Percentiles rank a stretch among this genome's conserved stretches.
These are phyloP conservation scores for Psephotus haematonotus DNA, from an alignment of 2,113 vertebrate genomes.

Conservation along the genomic window DNA sequence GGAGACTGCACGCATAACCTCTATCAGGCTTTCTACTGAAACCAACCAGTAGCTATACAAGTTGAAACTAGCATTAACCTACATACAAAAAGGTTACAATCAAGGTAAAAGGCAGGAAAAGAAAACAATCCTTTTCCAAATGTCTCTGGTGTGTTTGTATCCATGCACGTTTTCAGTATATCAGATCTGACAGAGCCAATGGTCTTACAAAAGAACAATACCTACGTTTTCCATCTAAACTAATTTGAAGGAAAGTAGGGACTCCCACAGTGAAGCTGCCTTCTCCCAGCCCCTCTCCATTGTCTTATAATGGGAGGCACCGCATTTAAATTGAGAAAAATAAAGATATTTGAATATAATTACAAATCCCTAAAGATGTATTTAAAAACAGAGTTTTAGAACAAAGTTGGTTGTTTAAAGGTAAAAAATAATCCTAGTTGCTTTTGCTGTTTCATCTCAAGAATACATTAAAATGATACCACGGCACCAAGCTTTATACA, in stretches of 20 bases:
- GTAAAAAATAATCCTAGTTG: not conserved
- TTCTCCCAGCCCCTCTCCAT: not conserved
- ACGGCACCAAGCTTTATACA: not conserved
- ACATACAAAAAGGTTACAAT: not conserved
- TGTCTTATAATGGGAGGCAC: not conserved
- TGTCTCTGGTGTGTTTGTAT: rapidly evolving
- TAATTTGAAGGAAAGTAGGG: not conserved
- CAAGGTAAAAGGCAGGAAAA: not conserved
- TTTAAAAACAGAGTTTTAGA: not conserved
- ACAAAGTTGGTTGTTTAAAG: not conserved
- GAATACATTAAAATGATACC: not conserved
- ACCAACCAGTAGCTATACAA: not conserved
- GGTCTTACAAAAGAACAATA: not conserved
- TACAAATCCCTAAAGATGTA: not conserved
- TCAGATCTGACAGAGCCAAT: not conserved
- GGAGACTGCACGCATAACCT: not conserved
- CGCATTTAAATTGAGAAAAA: not conserved
- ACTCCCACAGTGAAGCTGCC: not conserved
- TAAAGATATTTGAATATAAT: not conserved
- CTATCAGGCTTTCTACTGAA: not conserved
- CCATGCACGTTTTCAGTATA: not conserved
- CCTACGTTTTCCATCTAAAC: not conserved
- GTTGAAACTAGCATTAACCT: not conserved
- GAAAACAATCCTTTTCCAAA: not conserved
- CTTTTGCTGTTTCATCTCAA: not conserved